Evolutionary conservation across 1,140 invertebrate genomes (phyloP).

Genomic region (Rhopalosiphum padi): DNA sequence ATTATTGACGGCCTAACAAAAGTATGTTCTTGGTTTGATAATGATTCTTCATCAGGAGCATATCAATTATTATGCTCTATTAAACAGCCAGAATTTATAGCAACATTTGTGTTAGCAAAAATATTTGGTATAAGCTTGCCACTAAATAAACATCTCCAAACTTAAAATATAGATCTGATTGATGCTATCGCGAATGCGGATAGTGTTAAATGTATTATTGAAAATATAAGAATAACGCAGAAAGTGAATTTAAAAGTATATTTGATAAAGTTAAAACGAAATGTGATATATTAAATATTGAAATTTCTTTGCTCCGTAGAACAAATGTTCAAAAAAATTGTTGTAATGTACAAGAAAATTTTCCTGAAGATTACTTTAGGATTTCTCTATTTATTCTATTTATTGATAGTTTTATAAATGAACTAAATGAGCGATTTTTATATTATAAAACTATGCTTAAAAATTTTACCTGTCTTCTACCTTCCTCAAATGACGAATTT

Average conservation of each 20-base stretch:
- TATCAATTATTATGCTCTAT: too few relatives aligned
- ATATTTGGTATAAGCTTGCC: too few relatives aligned
- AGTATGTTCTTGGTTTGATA: too few relatives aligned
- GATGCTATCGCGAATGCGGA: neutral
- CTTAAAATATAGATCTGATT: too few relatives aligned
- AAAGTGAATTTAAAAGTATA: conserved; percentile 8
- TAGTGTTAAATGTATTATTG: neutral
- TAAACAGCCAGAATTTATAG: too few relatives aligned
- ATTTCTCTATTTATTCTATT: conserved; percentile 32
- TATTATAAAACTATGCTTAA: conserved; percentile 19
- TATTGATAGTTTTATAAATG: conserved; percentile 24
- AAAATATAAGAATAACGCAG: neutral
- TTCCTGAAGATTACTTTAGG: conserved; percentile 22
- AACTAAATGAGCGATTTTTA: conserved; percentile 32
- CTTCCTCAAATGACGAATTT: neutral
- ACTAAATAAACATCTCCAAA: too few relatives aligned
- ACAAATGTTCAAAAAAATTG: conserved; percentile 21
- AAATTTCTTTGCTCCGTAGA: conserved; percentile 6
- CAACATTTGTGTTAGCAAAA: too few relatives aligned
- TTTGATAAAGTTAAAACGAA: conserved; percentile 4
- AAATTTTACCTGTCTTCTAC: neutral
- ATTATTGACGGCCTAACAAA: too few relatives aligned
- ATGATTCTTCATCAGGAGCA: too few relatives aligned
- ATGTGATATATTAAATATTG: conserved; percentile 10
- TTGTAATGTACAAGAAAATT: neutral